A percentile compares a stretch with the other conserved stretches of the same genome.
These are phyloP conservation scores for Argyra leucocephala DNA, from an alignment of 2,888 invertebrate species.

Conservation along the genomic window DNA sequence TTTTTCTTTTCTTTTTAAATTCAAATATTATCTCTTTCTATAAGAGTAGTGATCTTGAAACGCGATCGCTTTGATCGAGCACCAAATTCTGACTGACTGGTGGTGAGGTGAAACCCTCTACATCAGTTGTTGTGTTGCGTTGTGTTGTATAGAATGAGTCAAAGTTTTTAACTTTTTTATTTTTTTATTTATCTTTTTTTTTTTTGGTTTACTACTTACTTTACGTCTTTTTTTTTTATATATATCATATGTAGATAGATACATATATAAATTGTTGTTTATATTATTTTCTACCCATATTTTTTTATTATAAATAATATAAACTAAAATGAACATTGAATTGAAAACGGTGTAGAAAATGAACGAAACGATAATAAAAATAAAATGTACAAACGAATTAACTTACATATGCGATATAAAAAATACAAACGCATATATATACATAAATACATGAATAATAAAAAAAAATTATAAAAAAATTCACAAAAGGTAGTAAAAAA, in stretches of 20 bases:
- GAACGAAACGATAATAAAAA: too few species aligned
- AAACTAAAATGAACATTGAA: too few species aligned
- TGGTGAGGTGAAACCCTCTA: slow-evolving; percentile 33
- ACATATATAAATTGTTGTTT: neutral
- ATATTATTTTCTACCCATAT: neutral
- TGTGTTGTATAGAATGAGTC: slow-evolving; percentile 14
- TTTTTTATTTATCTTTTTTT: neutral
- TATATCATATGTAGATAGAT: neutral
- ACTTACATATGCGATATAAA: too few species aligned
- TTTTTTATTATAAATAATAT: neutral
- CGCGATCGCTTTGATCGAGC: slow-evolving; percentile 41
- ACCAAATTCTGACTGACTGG: slow-evolving; percentile 44
- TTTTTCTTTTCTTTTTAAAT: neutral
- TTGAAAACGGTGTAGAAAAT: too few species aligned
- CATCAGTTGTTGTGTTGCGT: slow-evolving; percentile 26
- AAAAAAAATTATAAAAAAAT: too few species aligned
- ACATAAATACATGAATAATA: too few species aligned
- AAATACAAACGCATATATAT: too few species aligned
- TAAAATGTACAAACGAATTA: too few species aligned
- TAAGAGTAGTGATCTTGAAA: slow-evolving; percentile 18
- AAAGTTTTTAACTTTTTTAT: neutral
- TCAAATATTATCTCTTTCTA: neutral
- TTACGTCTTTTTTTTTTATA: neutral
- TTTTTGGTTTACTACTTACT: neutral
- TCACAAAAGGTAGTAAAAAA: too few species aligned